Evolutionary conservation across 2,113 vertebrate species (phyloP).

Genomic region (Corythornis cristatus): DNA sequence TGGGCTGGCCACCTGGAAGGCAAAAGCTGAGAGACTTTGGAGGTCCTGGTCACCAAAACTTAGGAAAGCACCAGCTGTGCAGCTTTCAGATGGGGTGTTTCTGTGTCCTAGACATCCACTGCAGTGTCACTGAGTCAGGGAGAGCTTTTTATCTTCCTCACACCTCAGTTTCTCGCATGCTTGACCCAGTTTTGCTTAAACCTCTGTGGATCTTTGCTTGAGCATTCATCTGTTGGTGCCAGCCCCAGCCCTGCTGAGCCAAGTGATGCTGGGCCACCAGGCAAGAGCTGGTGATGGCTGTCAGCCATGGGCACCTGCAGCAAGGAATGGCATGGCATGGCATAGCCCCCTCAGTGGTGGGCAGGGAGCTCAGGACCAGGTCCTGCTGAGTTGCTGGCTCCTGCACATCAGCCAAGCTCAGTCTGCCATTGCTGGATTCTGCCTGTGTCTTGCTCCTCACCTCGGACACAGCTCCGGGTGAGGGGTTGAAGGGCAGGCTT

Average conservation of each 20-base stretch:
- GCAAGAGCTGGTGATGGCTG: not conserved
- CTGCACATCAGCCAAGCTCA: fast-evolving
- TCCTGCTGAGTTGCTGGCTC: not conserved
- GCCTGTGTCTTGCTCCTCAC: not conserved
- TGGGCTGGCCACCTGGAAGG: not conserved
- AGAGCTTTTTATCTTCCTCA: not conserved
- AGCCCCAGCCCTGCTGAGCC: fast-evolving
- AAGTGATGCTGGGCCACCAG: not conserved
- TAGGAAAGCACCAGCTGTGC: not conserved
- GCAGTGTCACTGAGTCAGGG: not conserved
- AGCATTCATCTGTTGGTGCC: not conserved
- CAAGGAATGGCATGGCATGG: not conserved
- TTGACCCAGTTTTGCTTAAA: not conserved
- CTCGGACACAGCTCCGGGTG: fast-evolving
- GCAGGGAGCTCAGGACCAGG: fast-evolving
- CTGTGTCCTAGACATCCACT: fast-evolving
- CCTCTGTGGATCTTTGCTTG: not conserved
- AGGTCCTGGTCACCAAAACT: not conserved
- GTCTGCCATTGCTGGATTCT: fast-evolving
- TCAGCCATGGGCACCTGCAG: fast-evolving
- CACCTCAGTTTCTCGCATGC: not conserved
- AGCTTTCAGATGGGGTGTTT: fast-evolving
- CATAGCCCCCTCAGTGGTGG: not conserved
- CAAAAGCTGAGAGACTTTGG: not conserved
- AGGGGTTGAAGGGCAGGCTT: not conserved